Evolutionary conservation across 2,888 invertebrate genomes (phyloP).

Genomic region (Thera britannica): DNA sequence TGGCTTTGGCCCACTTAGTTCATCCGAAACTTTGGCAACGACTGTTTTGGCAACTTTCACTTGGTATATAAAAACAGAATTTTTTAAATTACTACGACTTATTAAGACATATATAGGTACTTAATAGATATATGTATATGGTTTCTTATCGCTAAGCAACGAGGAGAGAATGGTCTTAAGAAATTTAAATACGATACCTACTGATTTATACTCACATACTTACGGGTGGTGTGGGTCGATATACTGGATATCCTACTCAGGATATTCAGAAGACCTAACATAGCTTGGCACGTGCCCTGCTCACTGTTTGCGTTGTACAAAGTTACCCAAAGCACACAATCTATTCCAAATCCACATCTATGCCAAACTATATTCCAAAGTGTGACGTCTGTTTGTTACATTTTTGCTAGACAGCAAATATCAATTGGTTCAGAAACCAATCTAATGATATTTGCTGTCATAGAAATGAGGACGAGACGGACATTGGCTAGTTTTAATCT

Average conservation of each 20-base stretch:
- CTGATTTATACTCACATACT: too few species aligned
- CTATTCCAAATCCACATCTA: constrained; percentile 5
- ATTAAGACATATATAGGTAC: too few species aligned
- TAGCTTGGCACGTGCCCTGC: constrained; percentile 4
- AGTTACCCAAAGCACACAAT: not conserved
- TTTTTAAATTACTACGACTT: constrained; percentile 17
- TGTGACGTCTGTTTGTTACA: not conserved
- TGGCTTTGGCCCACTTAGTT: constrained; percentile 54
- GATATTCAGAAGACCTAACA: not conserved
- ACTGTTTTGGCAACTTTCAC: constrained; percentile 28
- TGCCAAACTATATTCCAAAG: not conserved
- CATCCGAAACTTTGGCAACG: constrained; percentile 38
- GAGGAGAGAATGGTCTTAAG: too few species aligned
- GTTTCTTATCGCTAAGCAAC: too few species aligned
- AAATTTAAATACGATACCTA: too few species aligned
- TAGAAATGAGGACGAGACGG: too few species aligned
- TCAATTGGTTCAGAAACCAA: too few species aligned
- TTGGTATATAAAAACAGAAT: constrained; percentile 27
- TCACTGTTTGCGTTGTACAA: not conserved
- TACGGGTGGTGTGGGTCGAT: not conserved
- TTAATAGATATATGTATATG: too few species aligned
- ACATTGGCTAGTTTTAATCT: too few species aligned
- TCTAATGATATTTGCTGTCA: too few species aligned
- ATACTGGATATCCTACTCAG: not conserved
- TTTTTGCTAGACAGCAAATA: too few species aligned